A percentile compares a stretch with the other conserved stretches of the same genome.
Evolutionary conservation across 2,113 vertebrate genomes (phyloP).

Genomic region (Nanorana parkeri): DNA sequence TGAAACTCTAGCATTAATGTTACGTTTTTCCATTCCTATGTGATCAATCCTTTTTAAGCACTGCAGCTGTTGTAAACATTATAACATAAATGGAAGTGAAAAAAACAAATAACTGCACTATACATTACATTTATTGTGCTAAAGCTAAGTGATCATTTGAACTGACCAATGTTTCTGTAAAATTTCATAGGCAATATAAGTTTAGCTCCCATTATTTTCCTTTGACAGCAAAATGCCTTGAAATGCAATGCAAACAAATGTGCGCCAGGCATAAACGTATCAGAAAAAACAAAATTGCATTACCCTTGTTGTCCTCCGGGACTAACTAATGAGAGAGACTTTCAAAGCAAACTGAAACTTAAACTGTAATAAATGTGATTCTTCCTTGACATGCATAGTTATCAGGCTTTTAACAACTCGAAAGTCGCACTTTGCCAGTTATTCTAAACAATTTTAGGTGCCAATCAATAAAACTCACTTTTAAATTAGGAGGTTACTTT

Average conservation of each 20-base stretch:
- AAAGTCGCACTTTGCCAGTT: conserved; percentile 43
- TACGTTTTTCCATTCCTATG: no score
- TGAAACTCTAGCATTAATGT: no score
- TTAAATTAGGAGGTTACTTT: conserved; percentile 26
- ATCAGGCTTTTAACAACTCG: conserved; percentile 36
- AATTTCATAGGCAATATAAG: not conserved
- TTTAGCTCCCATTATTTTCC: conserved; percentile 1
- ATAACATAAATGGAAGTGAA: no score
- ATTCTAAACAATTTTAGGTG: conserved; percentile 55
- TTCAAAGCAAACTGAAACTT: conserved; percentile 47
- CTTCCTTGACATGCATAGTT: conserved; percentile 25
- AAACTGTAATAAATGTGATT: conserved; percentile 43
- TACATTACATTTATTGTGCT: not conserved
- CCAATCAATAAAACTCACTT: conserved; percentile 40
- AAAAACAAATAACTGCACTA: no score
- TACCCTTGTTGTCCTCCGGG: conserved; percentile 27
- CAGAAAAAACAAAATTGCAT: conserved; percentile 26
- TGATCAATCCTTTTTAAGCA: no score
- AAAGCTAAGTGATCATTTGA: not conserved
- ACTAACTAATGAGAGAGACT: conserved; percentile 14
- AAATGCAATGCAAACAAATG: conserved; percentile 12
- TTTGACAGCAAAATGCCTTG: not conserved
- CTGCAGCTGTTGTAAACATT: no score
- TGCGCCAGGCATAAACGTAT: not conserved
- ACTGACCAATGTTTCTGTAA: not conserved